Evolutionary conservation across 2,113 vertebrate species (phyloP), one percentile per base, ranked within the genome.

Genomic region (Cyanoliseus patagonus): DNA sequence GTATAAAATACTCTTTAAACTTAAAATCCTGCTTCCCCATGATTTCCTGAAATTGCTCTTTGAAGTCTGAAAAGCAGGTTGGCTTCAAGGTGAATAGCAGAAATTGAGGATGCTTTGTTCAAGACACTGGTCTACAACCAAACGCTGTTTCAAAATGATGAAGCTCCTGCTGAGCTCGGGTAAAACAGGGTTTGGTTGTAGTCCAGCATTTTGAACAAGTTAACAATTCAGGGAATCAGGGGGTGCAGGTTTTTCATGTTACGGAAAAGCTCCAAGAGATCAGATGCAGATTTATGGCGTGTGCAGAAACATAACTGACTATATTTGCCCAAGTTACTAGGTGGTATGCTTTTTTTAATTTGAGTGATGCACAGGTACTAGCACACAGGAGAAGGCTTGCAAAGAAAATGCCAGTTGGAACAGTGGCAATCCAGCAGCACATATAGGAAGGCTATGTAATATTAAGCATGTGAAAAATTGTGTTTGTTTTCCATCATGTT

Each of bases 291-390:
- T 80, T 51, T 78, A 17, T 76, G 41, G 30, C 19, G 18, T 35
- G 28, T 80, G 8, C 73, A 61, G 69, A 83, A 69, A 39, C 19
- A 5, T 41, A 24, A 42, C 33, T 35, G 42, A 33, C 41, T 57
- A 0, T 30, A 6, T 55, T 78, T 88, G 28, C 25, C n/a, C 25
- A 22, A 30, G 25, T 52, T 52, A 61, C 8, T 31, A 67, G 20
- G 23, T 44, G 33, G 5, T 22, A 17, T 22, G 11, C 22, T 33
- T 74, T 82, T 52, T 39, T 49, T 49, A 51, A 37, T 86, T 75
- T 0, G 2, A 62, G 16, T 46, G 24, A 24, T 37, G 17, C 1
- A 4, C n/a, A 42, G 24, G 20, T 85, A 39, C 4, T 23, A 23
- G 17, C 30, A 49, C 27, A 17, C 14, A 55, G 41, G 28, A 74